These are phyloP conservation scores for Chrysomela aeneicollis DNA, from an alignment of 2,888 invertebrate species.

Conservation along the genomic window DNA sequence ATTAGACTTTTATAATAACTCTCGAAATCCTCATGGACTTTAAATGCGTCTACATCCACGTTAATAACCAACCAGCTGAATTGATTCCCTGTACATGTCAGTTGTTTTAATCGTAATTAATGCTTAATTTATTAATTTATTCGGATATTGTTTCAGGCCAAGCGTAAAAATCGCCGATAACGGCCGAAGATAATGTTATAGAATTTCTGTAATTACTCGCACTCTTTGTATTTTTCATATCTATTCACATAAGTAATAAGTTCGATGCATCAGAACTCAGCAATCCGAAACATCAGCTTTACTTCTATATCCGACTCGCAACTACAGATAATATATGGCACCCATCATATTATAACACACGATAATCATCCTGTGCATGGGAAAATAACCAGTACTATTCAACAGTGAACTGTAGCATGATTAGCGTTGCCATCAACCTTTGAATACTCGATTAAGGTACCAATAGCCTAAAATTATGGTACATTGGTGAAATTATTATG, in stretches of 20 bases:
- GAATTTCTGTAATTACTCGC: slow-evolving; percentile 52
- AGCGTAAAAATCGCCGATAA: slow-evolving; percentile 62
- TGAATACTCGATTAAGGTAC: too few species aligned
- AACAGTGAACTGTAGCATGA: not conserved
- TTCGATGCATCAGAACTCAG: slow-evolving; percentile 48
- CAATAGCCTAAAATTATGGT: too few species aligned
- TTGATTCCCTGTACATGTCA: slow-evolving; percentile 61
- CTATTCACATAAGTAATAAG: slow-evolving; percentile 51
- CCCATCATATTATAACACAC: not conserved
- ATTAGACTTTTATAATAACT: too few species aligned
- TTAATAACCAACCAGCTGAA: slow-evolving; percentile 58
- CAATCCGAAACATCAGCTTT: slow-evolving; percentile 44
- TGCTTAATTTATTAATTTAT: slow-evolving; percentile 64
- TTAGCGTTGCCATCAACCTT: too few species aligned
- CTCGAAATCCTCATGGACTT: too few species aligned
- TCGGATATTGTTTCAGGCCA: slow-evolving; percentile 62
- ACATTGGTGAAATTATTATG: too few species aligned
- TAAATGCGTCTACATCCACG: too few species aligned
- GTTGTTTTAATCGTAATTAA: slow-evolving; percentile 61
- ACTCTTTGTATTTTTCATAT: slow-evolving; percentile 42
- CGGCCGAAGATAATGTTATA: slow-evolving; percentile 58
- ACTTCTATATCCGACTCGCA: slow-evolving; percentile 33
- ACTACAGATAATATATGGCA: slow-evolving; percentile 14
- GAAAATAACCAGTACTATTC: not conserved
- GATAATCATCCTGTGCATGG: not conserved